Evolutionary conservation across 2,113 vertebrate genomes (phyloP).

Genomic region (Hemiscyllium ocellatum): DNA sequence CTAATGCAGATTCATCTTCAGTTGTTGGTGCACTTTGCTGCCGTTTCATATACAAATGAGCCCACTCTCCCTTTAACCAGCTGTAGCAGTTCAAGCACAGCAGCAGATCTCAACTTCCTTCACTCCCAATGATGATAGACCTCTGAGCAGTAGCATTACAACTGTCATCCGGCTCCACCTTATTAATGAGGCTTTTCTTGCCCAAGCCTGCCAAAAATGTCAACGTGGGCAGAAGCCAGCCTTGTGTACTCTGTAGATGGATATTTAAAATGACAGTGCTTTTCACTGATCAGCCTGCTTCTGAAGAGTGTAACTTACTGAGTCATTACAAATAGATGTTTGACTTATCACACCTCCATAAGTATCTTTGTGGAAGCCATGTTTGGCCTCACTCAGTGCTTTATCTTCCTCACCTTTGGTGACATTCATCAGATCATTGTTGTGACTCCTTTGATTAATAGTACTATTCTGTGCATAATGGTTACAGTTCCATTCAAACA

Average conservation of each 20-base stretch:
- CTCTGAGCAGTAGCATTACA: not conserved
- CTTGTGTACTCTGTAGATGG: not conserved
- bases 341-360: not conserved
- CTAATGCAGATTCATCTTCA: not conserved
- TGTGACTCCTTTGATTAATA: not conserved
- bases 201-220: not conserved
- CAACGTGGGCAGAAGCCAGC: not conserved
- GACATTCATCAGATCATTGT: not conserved
- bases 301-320: not conserved
- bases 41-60: not conserved
- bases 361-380: not conserved
- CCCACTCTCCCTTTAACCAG: not conserved
- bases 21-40: not conserved
- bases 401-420: not conserved
- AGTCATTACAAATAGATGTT: not conserved
- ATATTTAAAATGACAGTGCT: not conserved
- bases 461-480: not conserved
- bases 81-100: not conserved
- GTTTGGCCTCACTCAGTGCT: not conserved
- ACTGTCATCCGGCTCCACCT: not conserved
- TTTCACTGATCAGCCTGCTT: not conserved
- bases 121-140: not conserved
- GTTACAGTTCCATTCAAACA: not conserved
- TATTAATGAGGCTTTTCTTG: not conserved
- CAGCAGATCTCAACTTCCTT: not conserved